phyloP scores from a whole-genome alignment of 37 sponge, comb jelly and placozoan genomes.

The Lycopodina hypogea region DNA sequence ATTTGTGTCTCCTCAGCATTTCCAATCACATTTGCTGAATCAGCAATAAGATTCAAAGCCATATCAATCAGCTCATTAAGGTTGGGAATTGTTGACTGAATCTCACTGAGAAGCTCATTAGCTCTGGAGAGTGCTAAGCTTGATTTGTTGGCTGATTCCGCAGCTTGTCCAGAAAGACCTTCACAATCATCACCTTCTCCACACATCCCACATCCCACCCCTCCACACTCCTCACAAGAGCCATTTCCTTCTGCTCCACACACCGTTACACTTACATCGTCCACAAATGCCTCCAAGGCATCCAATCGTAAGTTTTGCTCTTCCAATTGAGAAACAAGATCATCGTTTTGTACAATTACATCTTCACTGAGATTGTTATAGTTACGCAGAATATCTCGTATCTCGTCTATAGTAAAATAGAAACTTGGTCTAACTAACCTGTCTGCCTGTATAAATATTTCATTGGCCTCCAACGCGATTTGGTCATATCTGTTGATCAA shows the following conservation, averaged over 20 bases:
- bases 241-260: not conserved
- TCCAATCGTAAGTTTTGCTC: not conserved
- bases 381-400: not conserved
- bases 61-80: not conserved
- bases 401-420: not conserved
- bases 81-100: not conserved
- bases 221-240: conserved; percentile 3
- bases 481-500: too few relatives aligned
- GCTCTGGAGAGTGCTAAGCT: not conserved
- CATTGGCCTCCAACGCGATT: too few relatives aligned
- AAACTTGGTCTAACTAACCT: conserved; percentile 6
- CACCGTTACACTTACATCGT: not conserved
- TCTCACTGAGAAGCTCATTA: not conserved
- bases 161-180: conserved; percentile 8
- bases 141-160: not conserved
- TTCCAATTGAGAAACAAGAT: not conserved
- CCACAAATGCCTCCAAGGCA: not conserved
- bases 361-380: not conserved
- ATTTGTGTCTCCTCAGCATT: not conserved
- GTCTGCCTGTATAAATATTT: too few relatives aligned
- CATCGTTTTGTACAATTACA: not conserved
- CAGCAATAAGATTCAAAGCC: not conserved
- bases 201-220: conserved; percentile 34
- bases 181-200: conserved; percentile 13
- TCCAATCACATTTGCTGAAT: not conserved